Evolutionary conservation across 2,888 invertebrate species (phyloP), one percentile per base, ranked within the genome.

Genomic region (Epinotia demarniana): DNA sequence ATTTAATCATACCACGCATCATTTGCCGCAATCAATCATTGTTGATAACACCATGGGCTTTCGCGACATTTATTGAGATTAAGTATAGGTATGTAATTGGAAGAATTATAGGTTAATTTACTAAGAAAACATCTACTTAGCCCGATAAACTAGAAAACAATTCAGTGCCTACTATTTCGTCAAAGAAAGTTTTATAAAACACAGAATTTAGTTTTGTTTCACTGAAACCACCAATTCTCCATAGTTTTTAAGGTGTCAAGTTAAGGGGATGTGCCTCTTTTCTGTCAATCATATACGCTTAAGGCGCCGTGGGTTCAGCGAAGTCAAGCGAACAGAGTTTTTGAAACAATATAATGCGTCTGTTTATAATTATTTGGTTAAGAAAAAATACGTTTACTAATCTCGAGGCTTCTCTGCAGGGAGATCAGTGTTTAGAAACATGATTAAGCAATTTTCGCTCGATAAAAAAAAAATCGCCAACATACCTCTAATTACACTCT

Each of bases 1-100:
- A 74, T 74, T 74, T 33, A 74, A 74, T 74, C 73, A 74, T 46
- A 62, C 55, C 69, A 69, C 73, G 69, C 69, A 74, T 69, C 73
- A 74, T 74, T 74, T 62, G 57, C 46, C 18, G 57, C 68, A 58
- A 74, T 74, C 73, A 74, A 74, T 74, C 73, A 69, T 63, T 62
- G 49, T 57, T 74, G 49, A 63, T 74, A 74, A 46, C 68, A 63
- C 23, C 72, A 72, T 18, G 5, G 73, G 49, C 68, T 74, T 74
- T 58, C 60, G 57, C 43, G 61, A 55, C 69, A 63, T 49, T 69
- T 57, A 69, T 74, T 61, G 57, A 57, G 63, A 62, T 69, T 58
- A 69, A 46, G 57, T 43, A n/a, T 39, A 39, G 8, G 39, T 39
- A 19, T 1, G 46, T 33, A 43, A 39, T 9, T 39, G 9, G 9